Base-by-base conservation (phyloP, 2,888 invertebrate species). In the Molorchus minor region DNA sequence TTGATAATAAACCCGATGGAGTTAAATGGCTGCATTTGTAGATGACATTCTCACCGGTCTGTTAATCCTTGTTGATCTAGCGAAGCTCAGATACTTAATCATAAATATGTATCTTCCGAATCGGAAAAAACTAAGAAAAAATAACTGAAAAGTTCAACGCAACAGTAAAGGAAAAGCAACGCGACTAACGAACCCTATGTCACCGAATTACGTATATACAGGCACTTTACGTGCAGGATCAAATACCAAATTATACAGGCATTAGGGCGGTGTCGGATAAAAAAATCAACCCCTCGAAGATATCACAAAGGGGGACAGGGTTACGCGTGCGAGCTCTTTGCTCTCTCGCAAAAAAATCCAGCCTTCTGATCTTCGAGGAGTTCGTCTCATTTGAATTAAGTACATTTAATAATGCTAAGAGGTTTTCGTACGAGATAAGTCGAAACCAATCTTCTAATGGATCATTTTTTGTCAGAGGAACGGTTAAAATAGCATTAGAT, bases 401-500 rank as follows among this genome's bases (percentile, higher is more conserved):
- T 35, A 35, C 35, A 47, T 47, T 47, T 35, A 47, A 47, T 47
- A 47, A 35, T 20, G 35, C 30, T 33, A 35, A 47, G 47, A 47
- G 47, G 35, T 47, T 35, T 20, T 35, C 25, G 19, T 33, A 15
- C 4, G 47, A 47, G 12, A 47, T 19, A 25, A 47, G 35, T 47
- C 35, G 20, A 35, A 47, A 47, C 35, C 47, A 47, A 47, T 47
- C 47, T 47, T 35, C 35, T 47, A 47, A 47, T 47, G 47, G 47
- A 47, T 17, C 47, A 47, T 47, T 47, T 47, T 46, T 47, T 47
- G 16, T 20, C 8, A 20, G 5, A 7, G 47, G n/a, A 20, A 13
- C 45, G 17, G 15, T 45, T 45, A 45, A 47, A n/a, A 47, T 36
- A 47, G 17, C 30, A 35, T 36, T 16, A 29, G 44, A 29, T 44